These are phyloP conservation scores for Ctenodactylus gundi DNA, from an alignment of 2,113 vertebrate species.

Conservation along the genomic window DNA sequence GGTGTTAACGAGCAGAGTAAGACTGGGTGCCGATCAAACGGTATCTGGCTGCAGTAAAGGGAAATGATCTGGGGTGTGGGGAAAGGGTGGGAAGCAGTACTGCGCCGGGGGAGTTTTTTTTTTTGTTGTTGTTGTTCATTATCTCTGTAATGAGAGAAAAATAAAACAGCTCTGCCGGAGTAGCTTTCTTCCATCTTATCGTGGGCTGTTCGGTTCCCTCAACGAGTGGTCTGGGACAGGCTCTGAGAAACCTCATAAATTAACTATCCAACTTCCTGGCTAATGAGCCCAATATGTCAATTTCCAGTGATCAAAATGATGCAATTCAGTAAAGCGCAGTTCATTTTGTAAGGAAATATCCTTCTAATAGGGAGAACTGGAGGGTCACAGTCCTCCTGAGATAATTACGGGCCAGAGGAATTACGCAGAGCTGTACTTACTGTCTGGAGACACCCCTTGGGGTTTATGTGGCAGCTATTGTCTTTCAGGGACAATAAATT, in stretches of 20 bases:
- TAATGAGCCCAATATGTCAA: conserved; percentile 84
- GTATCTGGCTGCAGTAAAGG: conserved; percentile 33
- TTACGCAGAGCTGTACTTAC: conserved; percentile 62
- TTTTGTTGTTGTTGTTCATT: no score
- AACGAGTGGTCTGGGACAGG: conserved; percentile 70
- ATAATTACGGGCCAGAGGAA: conserved; percentile 75
- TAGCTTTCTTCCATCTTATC: conserved; percentile 34
- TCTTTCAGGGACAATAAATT: conserved; percentile 81
- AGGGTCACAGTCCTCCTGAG: conserved; percentile 75
- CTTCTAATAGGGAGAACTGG: conserved; percentile 74
- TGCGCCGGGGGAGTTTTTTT: conserved; percentile 29
- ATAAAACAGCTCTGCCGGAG: not conserved
- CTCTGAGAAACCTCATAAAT: conserved; percentile 76
- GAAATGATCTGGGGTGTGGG: not conserved
- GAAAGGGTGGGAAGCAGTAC: not conserved
- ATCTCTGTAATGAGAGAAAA: conserved; percentile 57
- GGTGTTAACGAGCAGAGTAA: conserved; percentile 80
- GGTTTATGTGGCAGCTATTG: conserved; percentile 73
- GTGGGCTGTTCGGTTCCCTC: conserved; percentile 51
- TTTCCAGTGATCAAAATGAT: conserved; percentile 82
- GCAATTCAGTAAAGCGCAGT: conserved; percentile 79
- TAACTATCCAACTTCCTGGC: conserved; percentile 78
- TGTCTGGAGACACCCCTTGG: conserved; percentile 61
- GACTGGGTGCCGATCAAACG: conserved; percentile 67
- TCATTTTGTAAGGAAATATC: conserved; percentile 77